Conservation (phyloP, 2,797 vertebrate genomes). For the Leptodactylus fallax region DNA sequence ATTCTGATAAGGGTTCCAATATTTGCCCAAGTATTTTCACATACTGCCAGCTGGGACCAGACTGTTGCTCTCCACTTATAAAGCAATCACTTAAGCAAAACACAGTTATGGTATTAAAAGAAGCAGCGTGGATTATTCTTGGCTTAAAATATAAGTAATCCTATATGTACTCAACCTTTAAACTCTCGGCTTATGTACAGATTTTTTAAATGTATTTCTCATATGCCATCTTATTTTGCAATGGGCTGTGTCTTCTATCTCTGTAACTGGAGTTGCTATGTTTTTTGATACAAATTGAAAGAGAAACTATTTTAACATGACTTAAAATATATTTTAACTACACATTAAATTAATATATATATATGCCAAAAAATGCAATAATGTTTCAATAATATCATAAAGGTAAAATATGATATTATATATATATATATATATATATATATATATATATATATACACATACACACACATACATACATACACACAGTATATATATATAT, state of each 20-base stretch:
- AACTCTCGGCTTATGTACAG: conserved; percentile 46
- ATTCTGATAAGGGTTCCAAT: conserved; percentile 59
- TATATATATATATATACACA: too few species aligned
- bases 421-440: too few species aligned
- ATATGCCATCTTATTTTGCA: conserved; percentile 38
- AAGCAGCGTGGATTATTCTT: conserved; percentile 58
- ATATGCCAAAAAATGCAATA: too few species aligned
- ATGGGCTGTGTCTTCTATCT: conserved; percentile 24
- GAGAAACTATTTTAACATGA: too few species aligned
- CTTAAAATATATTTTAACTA: too few species aligned
- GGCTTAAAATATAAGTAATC: conserved; percentile 53
- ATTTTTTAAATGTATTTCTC: conserved; percentile 30
- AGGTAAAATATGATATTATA: too few species aligned
- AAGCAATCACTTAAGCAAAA: conserved; percentile 64
- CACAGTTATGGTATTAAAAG: conserved; percentile 63
- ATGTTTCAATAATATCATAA: too few species aligned
- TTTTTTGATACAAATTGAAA: neutral
- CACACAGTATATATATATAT: too few species aligned
- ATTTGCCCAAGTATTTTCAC: conserved; percentile 63
- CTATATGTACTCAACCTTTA: conserved; percentile 56
- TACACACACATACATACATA: too few species aligned
- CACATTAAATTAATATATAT: too few species aligned
- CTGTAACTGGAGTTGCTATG: neutral
- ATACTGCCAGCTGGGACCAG: conserved; percentile 60
- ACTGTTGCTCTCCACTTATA: conserved; percentile 63